Evolutionary conservation across 2,113 vertebrate genomes (phyloP).

Genomic region (Hylia prasina): DNA sequence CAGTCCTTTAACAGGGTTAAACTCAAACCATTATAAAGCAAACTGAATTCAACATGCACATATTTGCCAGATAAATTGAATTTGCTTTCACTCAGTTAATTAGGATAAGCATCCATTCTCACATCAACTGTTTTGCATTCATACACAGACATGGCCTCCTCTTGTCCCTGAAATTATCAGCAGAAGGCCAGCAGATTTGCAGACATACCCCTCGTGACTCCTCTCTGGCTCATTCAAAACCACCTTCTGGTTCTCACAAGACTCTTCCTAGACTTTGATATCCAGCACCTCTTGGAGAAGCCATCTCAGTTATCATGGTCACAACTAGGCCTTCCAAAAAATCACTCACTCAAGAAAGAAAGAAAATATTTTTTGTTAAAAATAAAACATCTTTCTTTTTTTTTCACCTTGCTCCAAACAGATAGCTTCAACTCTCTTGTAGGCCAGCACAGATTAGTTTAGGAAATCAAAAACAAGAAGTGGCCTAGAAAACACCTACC

Average conservation of each 20-base stretch:
- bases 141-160: not conserved
- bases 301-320: not conserved
- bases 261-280: not conserved
- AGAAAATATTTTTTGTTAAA: not conserved
- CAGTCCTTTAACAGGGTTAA: not conserved
- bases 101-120: constrained; percentile 43
- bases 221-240: not conserved
- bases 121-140: not conserved
- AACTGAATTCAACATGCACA: not conserved
- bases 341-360: not conserved
- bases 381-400: not conserved
- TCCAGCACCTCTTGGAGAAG: not conserved
- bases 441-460: not conserved
- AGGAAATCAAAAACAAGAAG: not conserved
- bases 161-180: not conserved
- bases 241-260: not conserved
- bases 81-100: constrained; percentile 30
- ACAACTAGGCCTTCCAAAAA: not conserved
- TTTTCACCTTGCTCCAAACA: not conserved
- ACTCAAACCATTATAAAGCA: not conserved
- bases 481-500: not conserved
- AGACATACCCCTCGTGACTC: not conserved
- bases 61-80: constrained; percentile 34
- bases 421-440: not conserved
- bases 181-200: not conserved